phyloP scores from a whole-genome alignment of 2,797 vertebrate species.

The Epinephelus malabaricus region DNA sequence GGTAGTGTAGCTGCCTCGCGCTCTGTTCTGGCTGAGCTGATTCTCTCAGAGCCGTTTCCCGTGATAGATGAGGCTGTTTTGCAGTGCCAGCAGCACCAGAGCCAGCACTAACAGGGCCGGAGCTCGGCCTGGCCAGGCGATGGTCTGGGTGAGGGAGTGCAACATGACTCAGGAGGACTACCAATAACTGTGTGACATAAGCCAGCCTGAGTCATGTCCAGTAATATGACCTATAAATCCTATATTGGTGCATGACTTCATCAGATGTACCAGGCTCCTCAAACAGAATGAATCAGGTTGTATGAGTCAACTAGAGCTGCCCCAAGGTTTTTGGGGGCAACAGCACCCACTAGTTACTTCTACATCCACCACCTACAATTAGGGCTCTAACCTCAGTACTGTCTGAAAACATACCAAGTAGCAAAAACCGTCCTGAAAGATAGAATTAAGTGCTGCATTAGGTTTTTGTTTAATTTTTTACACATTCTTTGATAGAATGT shows the following conservation, averaged over 20 bases:
- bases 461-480: no score
- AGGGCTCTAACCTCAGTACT: background rate
- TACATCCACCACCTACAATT: background rate
- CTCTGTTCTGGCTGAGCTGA: slow-evolving; percentile 45
- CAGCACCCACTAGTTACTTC: background rate
- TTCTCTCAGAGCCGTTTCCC: slow-evolving; percentile 51
- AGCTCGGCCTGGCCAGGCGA: slow-evolving; percentile 30
- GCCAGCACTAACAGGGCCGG: slow-evolving; percentile 57
- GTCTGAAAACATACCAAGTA: no score
- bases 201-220: slow-evolving; percentile 61
- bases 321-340: no score
- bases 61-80: slow-evolving; percentile 72
- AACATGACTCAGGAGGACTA: slow-evolving; percentile 71
- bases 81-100: slow-evolving; percentile 59
- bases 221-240: slow-evolving; percentile 53
- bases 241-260: slow-evolving; percentile 53
- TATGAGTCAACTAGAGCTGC: background rate
- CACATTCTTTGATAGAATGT: no score
- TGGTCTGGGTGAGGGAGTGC: slow-evolving; percentile 36
- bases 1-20: slow-evolving; percentile 48
- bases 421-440: no score
- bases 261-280: slow-evolving; percentile 34
- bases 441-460: no score
- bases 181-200: slow-evolving; percentile 65
- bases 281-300: slow-evolving; percentile 25